phyloP scores from a whole-genome alignment of 2,888 invertebrate species.

The Villa cingulata region DNA sequence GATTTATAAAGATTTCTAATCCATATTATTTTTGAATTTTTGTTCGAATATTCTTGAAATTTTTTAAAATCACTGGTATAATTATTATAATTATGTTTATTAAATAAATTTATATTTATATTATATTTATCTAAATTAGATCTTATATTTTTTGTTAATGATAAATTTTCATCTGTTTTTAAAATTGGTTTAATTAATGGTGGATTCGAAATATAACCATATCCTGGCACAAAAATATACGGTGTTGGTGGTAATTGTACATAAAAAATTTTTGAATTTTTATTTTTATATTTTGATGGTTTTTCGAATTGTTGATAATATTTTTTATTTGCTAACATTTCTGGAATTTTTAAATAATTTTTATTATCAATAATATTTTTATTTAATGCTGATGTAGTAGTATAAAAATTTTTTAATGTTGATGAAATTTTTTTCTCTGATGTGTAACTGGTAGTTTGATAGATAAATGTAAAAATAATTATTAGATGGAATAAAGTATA shows the following conservation, averaged over 20 bases:
- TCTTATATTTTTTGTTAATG: too few relatives aligned
- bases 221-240: constrained; percentile 71
- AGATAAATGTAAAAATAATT: neutral
- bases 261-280: constrained; percentile 75
- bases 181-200: constrained; percentile 35
- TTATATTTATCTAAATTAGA: too few relatives aligned
- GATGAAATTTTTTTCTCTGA: too few relatives aligned
- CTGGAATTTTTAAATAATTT: too few relatives aligned
- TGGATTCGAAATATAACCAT: constrained; percentile 74
- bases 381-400: too few relatives aligned
- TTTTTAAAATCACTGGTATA: too few relatives aligned
- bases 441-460: too few relatives aligned
- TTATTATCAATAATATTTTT: too few relatives aligned
- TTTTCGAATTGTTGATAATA: neutral
- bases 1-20: neutral
- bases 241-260: constrained; percentile 73
- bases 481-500: neutral
- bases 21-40: neutral
- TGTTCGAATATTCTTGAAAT: neutral
- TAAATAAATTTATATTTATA: too few relatives aligned
- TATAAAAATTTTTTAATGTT: too few relatives aligned
- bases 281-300: constrained; percentile 24
- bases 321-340: too few relatives aligned
- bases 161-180: too few relatives aligned
- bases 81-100: neutral